Base-by-base conservation (phyloP, 64 coral and sea anemone genomes). In the Stylophora pistillata region DNA sequence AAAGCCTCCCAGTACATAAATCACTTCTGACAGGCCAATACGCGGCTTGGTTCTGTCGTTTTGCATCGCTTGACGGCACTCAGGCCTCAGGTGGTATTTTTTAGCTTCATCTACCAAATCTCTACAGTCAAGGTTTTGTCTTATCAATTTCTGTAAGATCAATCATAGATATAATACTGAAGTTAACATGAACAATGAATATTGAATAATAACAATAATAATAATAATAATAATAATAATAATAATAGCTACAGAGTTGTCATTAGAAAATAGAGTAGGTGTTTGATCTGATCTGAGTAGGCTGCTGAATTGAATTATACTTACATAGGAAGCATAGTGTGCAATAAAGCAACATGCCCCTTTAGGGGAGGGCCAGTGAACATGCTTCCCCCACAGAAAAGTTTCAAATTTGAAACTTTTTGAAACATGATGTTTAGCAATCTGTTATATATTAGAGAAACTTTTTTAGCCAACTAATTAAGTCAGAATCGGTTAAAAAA, bases 41-140 rank as follows among this genome's bases (percentile, higher is more conserved):
- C 96, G 74, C 21, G 96, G 63, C 54, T 94, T 95, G 13, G 90
- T 95, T 79, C 96, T 81, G 32, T 88, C 81, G 25, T 78, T 92
- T 60, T 98, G 93, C 92, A 98, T 88, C 17, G 82, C 65, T 21
- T 86, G 56, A 58, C 96, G 93, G 63, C 96, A 98, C 81, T 98
- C 96, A 20, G 96, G 96, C 78, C 96, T 80, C 74, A 98, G 77
- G 56, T 98, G 96, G 82, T 90, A 98, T 56, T 90, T 98, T 64
- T 98, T 98, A n/a, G 96, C 96, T 78, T 98, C 96, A 79, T 98
- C 96, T 11, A 98, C 90, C n/a, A 98, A 82, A 61, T 98, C 96
- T 64, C 96, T 91, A 61, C 96, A 98, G 34, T 91, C 93, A 66
- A 92, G 85, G 78, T 90, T 98, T 82, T 82, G 89, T 28, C 59